These are phyloP conservation scores for Lutraria lutraria DNA, from an alignment of 2,888 invertebrate genomes.

Conservation along the genomic window DNA sequence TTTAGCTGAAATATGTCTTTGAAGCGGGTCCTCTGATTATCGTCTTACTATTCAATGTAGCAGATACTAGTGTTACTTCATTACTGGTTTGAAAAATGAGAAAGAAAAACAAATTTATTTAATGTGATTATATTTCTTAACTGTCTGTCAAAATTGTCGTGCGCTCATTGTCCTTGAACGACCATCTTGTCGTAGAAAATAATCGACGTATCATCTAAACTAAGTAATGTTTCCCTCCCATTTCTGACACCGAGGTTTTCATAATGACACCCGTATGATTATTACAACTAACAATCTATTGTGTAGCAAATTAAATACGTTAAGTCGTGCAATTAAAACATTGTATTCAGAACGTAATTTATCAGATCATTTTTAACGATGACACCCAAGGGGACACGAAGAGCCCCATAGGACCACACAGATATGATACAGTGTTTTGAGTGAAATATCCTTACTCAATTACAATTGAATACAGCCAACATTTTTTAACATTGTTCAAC, in stretches of 20 bases:
- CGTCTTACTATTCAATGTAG: too few relatives aligned
- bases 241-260: constrained; percentile 10
- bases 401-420: not conserved
- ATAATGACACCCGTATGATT: constrained; percentile 3
- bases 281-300: not conserved
- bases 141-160: too few relatives aligned
- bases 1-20: too few relatives aligned
- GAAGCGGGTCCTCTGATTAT: too few relatives aligned
- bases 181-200: not conserved
- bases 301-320: not conserved
- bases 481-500: constrained; percentile 7
- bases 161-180: too few relatives aligned
- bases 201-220: not conserved
- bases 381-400: constrained; percentile 11
- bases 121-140: too few relatives aligned
- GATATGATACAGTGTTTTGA: not conserved
- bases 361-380: constrained; percentile 9
- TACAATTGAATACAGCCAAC: not conserved
- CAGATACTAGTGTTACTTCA: too few relatives aligned
- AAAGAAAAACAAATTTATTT: too few relatives aligned
- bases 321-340: constrained; percentile 17
- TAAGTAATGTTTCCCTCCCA: not conserved
- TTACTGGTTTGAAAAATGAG: too few relatives aligned
- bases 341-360: not conserved
- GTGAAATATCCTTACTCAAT: not conserved